Base-by-base conservation (phyloP, 2,113 vertebrate species). In the Ophthalmolycus amberensis region DNA sequence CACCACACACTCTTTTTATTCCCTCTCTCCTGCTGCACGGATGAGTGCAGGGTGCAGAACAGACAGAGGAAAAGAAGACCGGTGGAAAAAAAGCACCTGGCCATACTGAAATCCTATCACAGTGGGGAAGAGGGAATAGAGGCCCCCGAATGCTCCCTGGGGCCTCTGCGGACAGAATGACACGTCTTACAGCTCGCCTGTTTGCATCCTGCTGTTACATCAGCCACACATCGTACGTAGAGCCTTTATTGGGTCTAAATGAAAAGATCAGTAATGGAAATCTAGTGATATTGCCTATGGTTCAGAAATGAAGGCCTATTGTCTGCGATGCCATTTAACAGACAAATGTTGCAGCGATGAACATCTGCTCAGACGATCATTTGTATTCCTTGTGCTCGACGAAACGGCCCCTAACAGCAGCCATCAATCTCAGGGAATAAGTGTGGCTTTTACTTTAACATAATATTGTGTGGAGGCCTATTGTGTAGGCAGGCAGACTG, bases 71-170 rank as follows among this genome's bases (percentile, higher is more conserved):
- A 70, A 20, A 60, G 80, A 74, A 62, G 76, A 80, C 62, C 29
- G 54, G 56, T 37, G 54, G 44, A 42, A 32, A 10, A n/a, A 54
- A 79, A 90, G 48, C 86, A 92, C 85, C 83, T 88, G 91, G 89
- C 80, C 81, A 85, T 58, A 79, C 88, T 92, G 86, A 91, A 89
- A 92, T 89, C 88, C 80, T 86, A 90, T 89, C 91, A 84, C 84
- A 85, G 91, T 68, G 40, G 77, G 82, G 83, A 86, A 65, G 80
- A 83, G 25, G 75, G 77, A 88, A 90, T 90, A 92, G 91, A 94
- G 82, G 42, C 66, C 60, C n/a, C 73, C 72, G 85, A 85, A 85
- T 65, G 80, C 68, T 85, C 87, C 85, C 89, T 29, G 75, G 90
- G 85, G 90, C 64, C 85, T 86, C 75, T 58, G 86, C 4, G 65